Evolutionary conservation across 2,797 vertebrate species (phyloP).

Genomic region (Sylvilagus floridanus): DNA sequence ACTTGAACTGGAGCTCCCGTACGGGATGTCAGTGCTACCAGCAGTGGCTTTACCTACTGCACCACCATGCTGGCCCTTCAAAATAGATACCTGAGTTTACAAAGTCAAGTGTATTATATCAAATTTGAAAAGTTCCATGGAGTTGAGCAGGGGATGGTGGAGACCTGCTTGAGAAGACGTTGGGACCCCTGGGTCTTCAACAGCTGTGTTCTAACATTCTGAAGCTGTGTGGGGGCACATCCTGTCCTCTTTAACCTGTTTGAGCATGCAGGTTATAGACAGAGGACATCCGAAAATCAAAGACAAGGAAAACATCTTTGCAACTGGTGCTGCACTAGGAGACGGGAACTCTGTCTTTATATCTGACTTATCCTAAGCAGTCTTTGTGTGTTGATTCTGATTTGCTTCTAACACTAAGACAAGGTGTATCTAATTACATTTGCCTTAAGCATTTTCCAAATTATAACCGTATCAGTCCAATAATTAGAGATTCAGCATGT

Average conservation of each 20-base stretch:
- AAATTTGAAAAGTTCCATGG: not conserved
- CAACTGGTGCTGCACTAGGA: not conserved
- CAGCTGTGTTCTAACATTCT: not conserved
- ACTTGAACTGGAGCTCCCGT: too few relatives aligned
- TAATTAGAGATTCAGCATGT: not conserved
- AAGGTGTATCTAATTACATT: not conserved
- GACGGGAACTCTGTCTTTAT: not conserved
- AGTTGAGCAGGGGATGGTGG: fast-evolving
- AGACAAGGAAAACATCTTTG: not conserved
- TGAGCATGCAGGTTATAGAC: not conserved
- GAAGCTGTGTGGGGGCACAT: not conserved
- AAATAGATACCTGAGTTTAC: not conserved
- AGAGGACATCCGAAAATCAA: not conserved
- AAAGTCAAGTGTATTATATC: not conserved
- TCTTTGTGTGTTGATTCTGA: not conserved
- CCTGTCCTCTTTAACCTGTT: not conserved
- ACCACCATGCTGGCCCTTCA: not conserved
- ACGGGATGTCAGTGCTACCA: too few relatives aligned
- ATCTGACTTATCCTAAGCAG: not conserved
- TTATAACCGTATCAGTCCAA: not conserved
- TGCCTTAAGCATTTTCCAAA: not conserved
- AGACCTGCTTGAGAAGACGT: not conserved
- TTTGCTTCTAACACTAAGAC: not conserved
- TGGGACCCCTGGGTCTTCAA: not conserved
- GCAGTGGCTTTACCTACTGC: too few relatives aligned